Evolutionary conservation across 2,797 vertebrate genomes (phyloP), one percentile per base, ranked within the genome.

Genomic region (Streptopelia turtur): DNA sequence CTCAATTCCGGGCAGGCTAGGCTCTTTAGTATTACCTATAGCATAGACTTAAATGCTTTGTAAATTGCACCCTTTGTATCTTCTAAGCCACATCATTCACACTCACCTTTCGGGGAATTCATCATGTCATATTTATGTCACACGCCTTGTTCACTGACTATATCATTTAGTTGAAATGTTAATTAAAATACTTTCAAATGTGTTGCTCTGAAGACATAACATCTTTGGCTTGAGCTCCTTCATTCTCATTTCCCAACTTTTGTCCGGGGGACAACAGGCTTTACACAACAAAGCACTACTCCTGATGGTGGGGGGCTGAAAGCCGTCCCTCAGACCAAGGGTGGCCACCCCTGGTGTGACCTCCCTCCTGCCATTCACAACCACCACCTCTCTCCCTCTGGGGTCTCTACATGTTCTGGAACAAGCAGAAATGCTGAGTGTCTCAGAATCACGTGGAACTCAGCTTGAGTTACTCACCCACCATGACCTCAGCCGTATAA

Each of bases 91-190:
- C 16, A 27, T 20, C 10, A 14, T 74, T 39, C 17, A 24, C 27
- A 28, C 13, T 25, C 8, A 37, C 3, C 9, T 35, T 35, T 83
- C 68, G 21, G 81, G 49, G 25, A 70, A 74, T 63, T 81, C 24
- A 57, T n/a, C 4, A 2, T 6, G 1, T 49, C 35, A 17, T 22
- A 68, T 53, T 83, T 64, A 22, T 41, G 5, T 57, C 23, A 30
- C 0, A 0, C 71, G 71, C 10, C 45, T 50, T 37, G 24, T 59
- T 90, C 10, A 7, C 28, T 61, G 65, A 7, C n/a, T 52, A 2
- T 33, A 45, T 30, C 2, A 53, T 57, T 70, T 80, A 83, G 31
- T 64, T 33, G 81, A 90, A 64, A 61, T 59, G 76, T 72, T 57
- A 53, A 50, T 43, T 50, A 43, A 83, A 88, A 68, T 45, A 13